Base-by-base conservation (phyloP, 1,140 invertebrate genomes). In the Drosophila sp. region DNA sequence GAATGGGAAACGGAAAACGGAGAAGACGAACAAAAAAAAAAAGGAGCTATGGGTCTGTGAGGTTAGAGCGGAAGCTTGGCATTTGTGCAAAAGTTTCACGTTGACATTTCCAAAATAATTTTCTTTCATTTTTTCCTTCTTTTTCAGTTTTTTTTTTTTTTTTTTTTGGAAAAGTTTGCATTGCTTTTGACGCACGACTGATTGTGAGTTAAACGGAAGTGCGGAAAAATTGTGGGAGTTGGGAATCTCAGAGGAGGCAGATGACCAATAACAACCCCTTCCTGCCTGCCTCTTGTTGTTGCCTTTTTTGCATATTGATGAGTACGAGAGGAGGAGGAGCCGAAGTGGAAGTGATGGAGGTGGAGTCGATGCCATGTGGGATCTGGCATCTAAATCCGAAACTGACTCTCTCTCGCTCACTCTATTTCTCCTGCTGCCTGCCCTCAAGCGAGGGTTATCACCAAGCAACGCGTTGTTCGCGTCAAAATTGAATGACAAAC, bases 91-190 rank as follows among this genome's bases (percentile, higher is more conserved):
- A 87, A 87, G 60, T 87, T 87, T 80, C 77, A 83, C 84, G 83
- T 87, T 87, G 83, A 89, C 83, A 87, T 87, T 87, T 87, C 83
- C 83, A 87, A 89, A 89, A 87, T 87, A 89, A 87, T 87, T 87
- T 80, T 79, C 80, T 80, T 87, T 76, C 72, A 67, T 79, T 71
- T 81, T 75, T 68, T 55, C 44, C 32, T 63, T 25, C 8, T 29
- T 23, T 55, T 62, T 60, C 55, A 4, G 5, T 23, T 29, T 17
- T 38, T 58, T 62, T 38, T 66, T 7, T 41, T 38, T 17, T 50
- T 44, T 56, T 60, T 66, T 67, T 44, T 30, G 60, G 76, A 66
- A 87, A 87, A 87, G 84, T 87, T 87, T 80, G 84, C 80, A 78
- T 89, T 87, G 77, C 84, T 84, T 89, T 87, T 84, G 84, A 89